A percentile compares a stretch with the other conserved stretches of the same genome.
These are phyloP conservation scores for Centruroides sculpturatus DNA, from an alignment of 1,140 invertebrate species.

Conservation along the genomic window DNA sequence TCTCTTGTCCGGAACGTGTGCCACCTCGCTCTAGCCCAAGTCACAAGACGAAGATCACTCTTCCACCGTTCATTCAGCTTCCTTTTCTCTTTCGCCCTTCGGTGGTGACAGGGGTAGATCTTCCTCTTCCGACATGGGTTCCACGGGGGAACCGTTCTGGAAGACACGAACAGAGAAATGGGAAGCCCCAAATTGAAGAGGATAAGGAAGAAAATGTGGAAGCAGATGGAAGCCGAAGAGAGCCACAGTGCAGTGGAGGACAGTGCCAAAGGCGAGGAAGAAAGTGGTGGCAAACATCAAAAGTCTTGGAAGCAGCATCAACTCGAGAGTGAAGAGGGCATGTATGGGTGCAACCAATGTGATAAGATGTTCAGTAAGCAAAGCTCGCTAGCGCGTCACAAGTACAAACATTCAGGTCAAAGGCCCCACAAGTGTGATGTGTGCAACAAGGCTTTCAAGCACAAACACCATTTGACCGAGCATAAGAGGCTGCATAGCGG, in stretches of 20 bases:
- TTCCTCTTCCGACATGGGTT: too few relatives aligned
- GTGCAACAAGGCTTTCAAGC: constrained; percentile 99
- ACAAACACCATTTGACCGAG: constrained; percentile 99
- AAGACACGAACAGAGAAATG: too few relatives aligned
- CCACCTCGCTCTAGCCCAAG: too few relatives aligned
- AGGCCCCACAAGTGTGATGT: constrained; percentile 95
- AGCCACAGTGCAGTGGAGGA: constrained; percentile 9
- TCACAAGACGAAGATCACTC: too few relatives aligned
- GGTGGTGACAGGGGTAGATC: constrained; percentile 10
- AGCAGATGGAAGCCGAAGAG: too few relatives aligned
- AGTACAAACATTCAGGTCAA: constrained; percentile 99
- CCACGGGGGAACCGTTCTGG: too few relatives aligned
- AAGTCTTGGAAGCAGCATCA: constrained; percentile 31
- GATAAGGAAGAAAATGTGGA: too few relatives aligned
- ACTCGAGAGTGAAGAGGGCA: constrained; percentile 40
- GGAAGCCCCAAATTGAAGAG: too few relatives aligned
- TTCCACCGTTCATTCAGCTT: not conserved
- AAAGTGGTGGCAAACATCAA: constrained; percentile 17
- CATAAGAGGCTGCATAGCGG: constrained; percentile 96
- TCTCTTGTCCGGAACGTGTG: too few relatives aligned
- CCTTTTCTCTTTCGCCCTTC: not conserved
- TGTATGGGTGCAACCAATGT: constrained; percentile 85
- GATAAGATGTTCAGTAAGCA: constrained; percentile 98
- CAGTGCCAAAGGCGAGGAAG: constrained; percentile 17
- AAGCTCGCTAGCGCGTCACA: constrained; percentile 93